Base-by-base conservation (phyloP, 2,888 invertebrate species). In the Lumbricus terrestris region DNA sequence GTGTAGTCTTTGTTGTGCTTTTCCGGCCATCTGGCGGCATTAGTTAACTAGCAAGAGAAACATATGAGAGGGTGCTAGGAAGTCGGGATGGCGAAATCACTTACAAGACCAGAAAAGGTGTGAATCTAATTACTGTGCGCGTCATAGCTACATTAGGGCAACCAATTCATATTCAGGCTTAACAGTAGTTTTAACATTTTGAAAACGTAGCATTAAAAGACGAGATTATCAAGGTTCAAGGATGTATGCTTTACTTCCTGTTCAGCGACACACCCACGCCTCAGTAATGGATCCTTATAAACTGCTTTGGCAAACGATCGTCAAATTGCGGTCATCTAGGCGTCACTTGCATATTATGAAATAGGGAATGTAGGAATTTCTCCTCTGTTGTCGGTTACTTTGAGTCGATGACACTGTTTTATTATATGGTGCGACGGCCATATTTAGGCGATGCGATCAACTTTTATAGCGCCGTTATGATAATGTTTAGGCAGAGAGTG, bases 71-170 rank as follows among this genome's bases (percentile, higher is more conserved):
- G 69, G 29, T n/a, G 29, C 8, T n/a, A n/a, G 69, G 69, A 69
- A 69, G 69, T n/a, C n/a, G 13, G 69, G 16, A 69, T 69, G 69
- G 69, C 69, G 69, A 69, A 69, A 69, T n/a, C 69, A n/a, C 29
- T 69, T 69, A 69, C 69, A 69, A 69, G n/a, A 69, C 69, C 69
- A 69, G 69, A 69, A n/a, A 69, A 69, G 69, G 69, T 69, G n/a
- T 69, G 69, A 69, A 69, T 69, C 69, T 69, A 8, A 69, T n/a
- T 69, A 69, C 8, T 69, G n/a, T 69, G 69, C n/a, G 69, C 69
- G 13, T 69, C n/a, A n/a, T 69, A 69, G n/a, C 69, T 69, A n/a
- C 69, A n/a, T n/a, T 11, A 69, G 11, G 69, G n/a, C 6, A 8
- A 69, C 69, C 47, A 69, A 69, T 1, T 69, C 11, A 3, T n/a